Base-by-base conservation (phyloP, 2,113 vertebrate species). In the Ceratotherium simum region DNA sequence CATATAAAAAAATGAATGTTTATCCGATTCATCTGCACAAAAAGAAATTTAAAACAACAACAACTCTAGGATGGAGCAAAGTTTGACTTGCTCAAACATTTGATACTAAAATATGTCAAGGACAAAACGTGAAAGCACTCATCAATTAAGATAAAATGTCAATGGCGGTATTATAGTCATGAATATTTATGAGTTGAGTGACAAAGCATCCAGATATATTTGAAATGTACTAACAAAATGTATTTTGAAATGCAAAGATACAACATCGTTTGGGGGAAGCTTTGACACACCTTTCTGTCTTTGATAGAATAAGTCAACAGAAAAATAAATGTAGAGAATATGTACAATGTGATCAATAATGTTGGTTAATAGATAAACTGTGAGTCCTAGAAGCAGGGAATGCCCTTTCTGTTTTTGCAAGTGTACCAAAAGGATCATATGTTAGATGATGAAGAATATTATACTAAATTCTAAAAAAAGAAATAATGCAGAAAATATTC, bases 61-160 rank as follows among this genome's bases (percentile, higher is more conserved):
- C 3, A 36, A 39, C 27, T 48, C 56, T 56, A 72, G 39, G 36
- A 58, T 1, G 81, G 69, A 82, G 79, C 56, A 23, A 46, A 75
- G 29, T 48, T n/a, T 69, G 80, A 73, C 65, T 82, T 60, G 56
- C 20, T 76, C 69, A 54, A 70, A 89, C 54, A 75, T 72, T 6
- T 25, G 65, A 62, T 51, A 27, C 65, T 56, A 4, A 84, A 91
- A 90, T 78, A 93, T 54, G 80, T 92, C 95, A 93, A 95, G 97
- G 95, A 72, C 54, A 14, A 60, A 79, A 39, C 54, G 14, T 65
- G 89, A 93, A 90, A 78, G 67, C 75, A 83, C 56, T 90, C 62
- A 21, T 95, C 81, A 95, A 87, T 97, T 93, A 96, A 39, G 69
- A 76, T 29, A 70, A 96, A 97, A 97, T 93, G 95, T 95, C 92